These are phyloP conservation scores for Dexiosoma caninum DNA, from an alignment of 2,888 invertebrate species.

Conservation along the genomic window DNA sequence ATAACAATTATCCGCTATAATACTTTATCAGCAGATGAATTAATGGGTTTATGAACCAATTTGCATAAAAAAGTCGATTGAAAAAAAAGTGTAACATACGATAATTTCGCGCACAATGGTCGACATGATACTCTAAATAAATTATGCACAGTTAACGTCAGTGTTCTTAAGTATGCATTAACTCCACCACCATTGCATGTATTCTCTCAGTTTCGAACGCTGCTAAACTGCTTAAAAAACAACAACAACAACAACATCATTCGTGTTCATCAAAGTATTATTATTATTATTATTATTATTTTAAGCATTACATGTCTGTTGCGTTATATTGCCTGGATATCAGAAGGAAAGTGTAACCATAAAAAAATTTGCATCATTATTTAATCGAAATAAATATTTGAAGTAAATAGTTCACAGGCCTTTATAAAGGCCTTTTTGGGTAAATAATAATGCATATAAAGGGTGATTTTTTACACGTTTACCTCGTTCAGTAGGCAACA, in stretches of 20 bases:
- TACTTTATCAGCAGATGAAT: too few species aligned
- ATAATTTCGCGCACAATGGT: too few species aligned
- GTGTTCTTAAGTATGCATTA: background rate
- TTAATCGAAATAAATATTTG: background rate
- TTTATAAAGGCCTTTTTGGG: background rate
- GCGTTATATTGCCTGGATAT: background rate
- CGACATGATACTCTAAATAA: too few species aligned
- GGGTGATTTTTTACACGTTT: too few species aligned
- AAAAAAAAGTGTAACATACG: too few species aligned
- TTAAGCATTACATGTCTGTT: background rate
- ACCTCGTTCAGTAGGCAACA: too few species aligned
- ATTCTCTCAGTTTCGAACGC: background rate
- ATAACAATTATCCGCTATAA: too few species aligned
- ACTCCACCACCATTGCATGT: background rate
- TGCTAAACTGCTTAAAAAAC: background rate
- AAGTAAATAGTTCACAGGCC: background rate
- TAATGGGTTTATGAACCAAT: too few species aligned
- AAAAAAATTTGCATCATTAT: background rate
- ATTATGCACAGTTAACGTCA: too few species aligned
- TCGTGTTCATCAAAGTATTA: background rate
- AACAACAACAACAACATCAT: conserved; percentile 7
- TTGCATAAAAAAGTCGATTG: too few species aligned
- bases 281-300: conserved; percentile 6
- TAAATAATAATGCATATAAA: too few species aligned
- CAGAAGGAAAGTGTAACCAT: too few species aligned